Percentiles rank a stretch among this genome's conserved stretches.
phyloP scores from a whole-genome alignment of 1,140 invertebrate species.

The Temnothorax curvispinosus region DNA sequence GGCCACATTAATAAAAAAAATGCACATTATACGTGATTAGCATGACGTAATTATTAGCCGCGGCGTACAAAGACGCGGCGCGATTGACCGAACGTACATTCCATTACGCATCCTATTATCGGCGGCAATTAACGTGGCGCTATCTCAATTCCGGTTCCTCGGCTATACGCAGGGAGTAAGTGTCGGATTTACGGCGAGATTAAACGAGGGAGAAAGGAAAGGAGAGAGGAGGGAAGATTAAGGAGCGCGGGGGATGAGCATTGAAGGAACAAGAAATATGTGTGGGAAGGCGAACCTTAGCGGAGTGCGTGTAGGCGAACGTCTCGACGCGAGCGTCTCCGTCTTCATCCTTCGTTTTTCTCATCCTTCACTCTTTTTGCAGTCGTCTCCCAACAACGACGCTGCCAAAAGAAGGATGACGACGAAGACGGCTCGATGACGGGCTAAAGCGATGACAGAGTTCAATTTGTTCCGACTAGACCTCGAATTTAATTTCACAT shows the following conservation, averaged over 20 bases:
- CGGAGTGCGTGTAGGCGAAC: conserved; percentile 36
- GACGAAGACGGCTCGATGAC: not conserved
- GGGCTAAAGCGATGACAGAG: not conserved
- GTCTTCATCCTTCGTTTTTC: conserved; percentile 15
- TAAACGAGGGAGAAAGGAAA: conserved; percentile 3
- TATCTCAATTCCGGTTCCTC: conserved; percentile 62
- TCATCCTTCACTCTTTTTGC: not conserved
- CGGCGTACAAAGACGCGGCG: conserved; percentile 31
- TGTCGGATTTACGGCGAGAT: conserved; percentile 54
- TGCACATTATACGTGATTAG: not conserved
- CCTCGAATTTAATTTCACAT: not conserved
- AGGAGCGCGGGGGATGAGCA: conserved; percentile 21
- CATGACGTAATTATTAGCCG: conserved; percentile 55
- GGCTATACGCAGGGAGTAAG: conserved; percentile 18
- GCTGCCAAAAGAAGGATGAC: conserved; percentile 22
- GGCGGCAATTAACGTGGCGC: conserved; percentile 54
- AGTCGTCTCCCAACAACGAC: not conserved
- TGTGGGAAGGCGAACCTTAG: conserved; percentile 62
- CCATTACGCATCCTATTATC: conserved; percentile 51
- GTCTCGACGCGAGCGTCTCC: conserved; percentile 7
- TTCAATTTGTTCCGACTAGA: conserved; percentile 11
- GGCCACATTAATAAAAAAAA: conserved; percentile 11
- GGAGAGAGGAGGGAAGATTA: conserved; percentile 13
- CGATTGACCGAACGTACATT: conserved; percentile 14
- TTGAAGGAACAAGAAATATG: conserved; percentile 36